Evolutionary conservation across 1,140 invertebrate genomes (phyloP).

Genomic region (Camponotus floridanus): DNA sequence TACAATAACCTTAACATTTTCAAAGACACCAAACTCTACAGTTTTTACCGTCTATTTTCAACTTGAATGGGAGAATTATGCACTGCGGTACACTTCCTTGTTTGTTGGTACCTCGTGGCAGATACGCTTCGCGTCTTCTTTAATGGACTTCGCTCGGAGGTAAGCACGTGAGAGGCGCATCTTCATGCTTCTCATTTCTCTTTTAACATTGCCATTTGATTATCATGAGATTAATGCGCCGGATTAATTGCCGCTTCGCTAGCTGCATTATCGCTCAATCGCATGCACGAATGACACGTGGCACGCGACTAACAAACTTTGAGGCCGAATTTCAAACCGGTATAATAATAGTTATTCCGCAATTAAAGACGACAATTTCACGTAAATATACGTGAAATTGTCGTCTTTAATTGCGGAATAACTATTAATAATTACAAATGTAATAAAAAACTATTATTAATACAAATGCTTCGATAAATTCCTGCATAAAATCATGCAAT

Average conservation of each 20-base stretch:
- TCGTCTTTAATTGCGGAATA: not conserved
- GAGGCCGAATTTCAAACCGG: slow-evolving; percentile 5
- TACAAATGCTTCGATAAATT: not conserved
- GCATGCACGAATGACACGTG: slow-evolving; percentile 15
- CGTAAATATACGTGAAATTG: not conserved
- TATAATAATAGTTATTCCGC: too few species aligned
- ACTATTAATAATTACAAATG: not conserved
- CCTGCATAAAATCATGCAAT: slow-evolving; percentile 18
- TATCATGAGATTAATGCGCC: slow-evolving; percentile 27
- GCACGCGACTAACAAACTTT: slow-evolving; percentile 5
- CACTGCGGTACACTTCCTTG: slow-evolving; percentile 24
- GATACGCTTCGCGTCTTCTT: not conserved
- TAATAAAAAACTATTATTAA: not conserved
- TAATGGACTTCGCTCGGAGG: slow-evolving; percentile 80
- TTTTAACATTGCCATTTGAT: slow-evolving; percentile 34
- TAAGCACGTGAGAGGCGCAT: slow-evolving; percentile 69
- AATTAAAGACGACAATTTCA: too few species aligned
- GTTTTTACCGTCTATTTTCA: slow-evolving; percentile 11
- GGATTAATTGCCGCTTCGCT: not conserved
- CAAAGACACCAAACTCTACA: slow-evolving; percentile 15
- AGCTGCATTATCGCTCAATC: slow-evolving; percentile 20
- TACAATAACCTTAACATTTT: slow-evolving; percentile 44
- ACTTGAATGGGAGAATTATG: slow-evolving; percentile 14
- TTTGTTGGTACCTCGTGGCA: not conserved
- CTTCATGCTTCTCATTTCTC: slow-evolving; percentile 40